These are phyloP conservation scores for Peromyscus aztecus DNA, from an alignment of 2,797 vertebrate species.

Conservation along the genomic window DNA sequence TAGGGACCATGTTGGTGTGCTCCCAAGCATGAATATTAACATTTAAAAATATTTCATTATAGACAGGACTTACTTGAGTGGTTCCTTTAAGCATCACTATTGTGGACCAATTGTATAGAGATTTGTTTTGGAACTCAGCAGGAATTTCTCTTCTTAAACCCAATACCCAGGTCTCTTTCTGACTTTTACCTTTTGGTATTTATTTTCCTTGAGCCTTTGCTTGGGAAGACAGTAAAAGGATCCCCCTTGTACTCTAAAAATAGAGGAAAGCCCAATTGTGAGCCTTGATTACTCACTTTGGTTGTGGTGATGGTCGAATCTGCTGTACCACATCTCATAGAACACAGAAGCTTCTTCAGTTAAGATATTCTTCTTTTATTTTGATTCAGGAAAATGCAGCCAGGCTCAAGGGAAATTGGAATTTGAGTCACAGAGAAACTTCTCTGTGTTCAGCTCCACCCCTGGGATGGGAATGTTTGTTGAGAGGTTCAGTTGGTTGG, in stretches of 20 bases:
- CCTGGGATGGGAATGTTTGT: background rate
- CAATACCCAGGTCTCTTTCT: background rate
- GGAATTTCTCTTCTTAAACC: background rate
- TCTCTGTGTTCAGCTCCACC: background rate
- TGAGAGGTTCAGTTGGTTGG: background rate
- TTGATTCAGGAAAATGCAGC: background rate
- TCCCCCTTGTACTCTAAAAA: background rate
- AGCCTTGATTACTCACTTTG: background rate
- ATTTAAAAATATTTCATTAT: background rate
- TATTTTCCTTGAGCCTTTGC: background rate
- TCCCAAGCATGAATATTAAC: background rate
- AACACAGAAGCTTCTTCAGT: background rate
- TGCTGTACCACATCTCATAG: background rate
- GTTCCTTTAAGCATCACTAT: background rate
- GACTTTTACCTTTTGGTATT: background rate
- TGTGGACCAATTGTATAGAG: background rate
- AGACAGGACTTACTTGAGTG: background rate
- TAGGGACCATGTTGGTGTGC: background rate
- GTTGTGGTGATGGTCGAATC: background rate
- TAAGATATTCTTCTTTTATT: background rate
- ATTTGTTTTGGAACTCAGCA: background rate
- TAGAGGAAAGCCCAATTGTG: background rate
- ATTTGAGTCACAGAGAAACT: background rate
- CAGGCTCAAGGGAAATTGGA: background rate
- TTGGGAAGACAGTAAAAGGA: background rate